phyloP scores from a whole-genome alignment of 1,140 invertebrate genomes.

The Helicoverpa zea region DNA sequence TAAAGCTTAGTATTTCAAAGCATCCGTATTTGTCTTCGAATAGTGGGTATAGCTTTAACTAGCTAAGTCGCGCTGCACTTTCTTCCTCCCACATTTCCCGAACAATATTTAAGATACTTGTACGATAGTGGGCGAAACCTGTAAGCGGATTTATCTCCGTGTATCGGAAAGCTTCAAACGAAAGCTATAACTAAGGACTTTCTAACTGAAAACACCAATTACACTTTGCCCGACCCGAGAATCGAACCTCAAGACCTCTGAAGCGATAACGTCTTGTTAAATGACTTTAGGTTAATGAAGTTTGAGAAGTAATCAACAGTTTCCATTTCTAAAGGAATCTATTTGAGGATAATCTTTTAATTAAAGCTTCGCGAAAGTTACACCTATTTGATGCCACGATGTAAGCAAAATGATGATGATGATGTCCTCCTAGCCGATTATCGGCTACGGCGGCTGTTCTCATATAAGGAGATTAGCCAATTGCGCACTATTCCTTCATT shows the following conservation, averaged over 20 bases:
- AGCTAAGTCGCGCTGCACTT: neutral
- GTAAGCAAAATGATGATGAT: no score
- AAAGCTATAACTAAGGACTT: neutral
- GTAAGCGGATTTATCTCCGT: neutral
- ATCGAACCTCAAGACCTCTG: neutral
- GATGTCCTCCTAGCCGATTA: no score
- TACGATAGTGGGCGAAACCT: neutral
- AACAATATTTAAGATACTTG: neutral
- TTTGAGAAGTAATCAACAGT: neutral
- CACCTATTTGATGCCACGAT: neutral
- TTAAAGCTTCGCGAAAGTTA: neutral
- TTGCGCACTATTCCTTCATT: no score
- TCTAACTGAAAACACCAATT: constrained; percentile 23
- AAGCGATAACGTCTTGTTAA: neutral
- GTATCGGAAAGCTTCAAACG: neutral
- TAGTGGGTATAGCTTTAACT: neutral
- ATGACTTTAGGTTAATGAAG: neutral
- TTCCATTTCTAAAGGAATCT: neutral
- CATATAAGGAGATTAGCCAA: no score
- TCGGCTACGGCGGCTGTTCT: no score
- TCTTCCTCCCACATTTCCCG: neutral
- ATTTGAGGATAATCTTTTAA: neutral
- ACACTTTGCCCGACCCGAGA: neutral
- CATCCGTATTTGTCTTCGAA: no score
- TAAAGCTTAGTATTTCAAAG: no score